Percentiles rank a stretch among this genome's conserved stretches.
phyloP scores from a whole-genome alignment of 2,888 invertebrate species.

The Periphyllus acericola region DNA sequence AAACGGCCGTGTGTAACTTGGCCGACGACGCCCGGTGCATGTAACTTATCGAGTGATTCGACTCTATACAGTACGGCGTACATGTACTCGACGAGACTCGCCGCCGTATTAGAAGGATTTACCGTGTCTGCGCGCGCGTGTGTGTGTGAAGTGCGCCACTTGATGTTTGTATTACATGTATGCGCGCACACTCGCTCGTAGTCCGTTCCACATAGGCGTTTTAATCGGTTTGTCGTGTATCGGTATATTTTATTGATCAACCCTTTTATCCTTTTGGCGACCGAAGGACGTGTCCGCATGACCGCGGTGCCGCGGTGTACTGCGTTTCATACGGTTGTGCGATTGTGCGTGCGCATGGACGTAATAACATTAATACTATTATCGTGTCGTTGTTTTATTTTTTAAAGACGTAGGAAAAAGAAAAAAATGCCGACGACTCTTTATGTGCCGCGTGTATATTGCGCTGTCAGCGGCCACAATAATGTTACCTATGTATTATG shows the following conservation, averaged over 20 bases:
- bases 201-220: background rate
- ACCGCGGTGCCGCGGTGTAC: too few species aligned
- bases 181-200: too few species aligned
- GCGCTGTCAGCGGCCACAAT: background rate
- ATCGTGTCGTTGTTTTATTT: too few species aligned
- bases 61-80: too few species aligned
- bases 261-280: too few species aligned
- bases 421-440: background rate
- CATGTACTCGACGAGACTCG: background rate
- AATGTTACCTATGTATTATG: background rate
- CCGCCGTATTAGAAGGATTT: background rate
- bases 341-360: too few species aligned
- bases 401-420: background rate
- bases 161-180: background rate
- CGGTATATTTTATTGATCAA: too few species aligned
- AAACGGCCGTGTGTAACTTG: background rate
- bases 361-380: too few species aligned
- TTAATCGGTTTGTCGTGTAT: background rate
- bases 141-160: background rate
- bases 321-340: background rate
- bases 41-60: background rate
- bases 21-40: background rate
- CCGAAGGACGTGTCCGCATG: too few species aligned
- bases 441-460: too few species aligned
- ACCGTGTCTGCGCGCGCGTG: background rate